Base-by-base conservation (phyloP, 2,888 invertebrate genomes). In the Drosophila parthenogenetica region DNA sequence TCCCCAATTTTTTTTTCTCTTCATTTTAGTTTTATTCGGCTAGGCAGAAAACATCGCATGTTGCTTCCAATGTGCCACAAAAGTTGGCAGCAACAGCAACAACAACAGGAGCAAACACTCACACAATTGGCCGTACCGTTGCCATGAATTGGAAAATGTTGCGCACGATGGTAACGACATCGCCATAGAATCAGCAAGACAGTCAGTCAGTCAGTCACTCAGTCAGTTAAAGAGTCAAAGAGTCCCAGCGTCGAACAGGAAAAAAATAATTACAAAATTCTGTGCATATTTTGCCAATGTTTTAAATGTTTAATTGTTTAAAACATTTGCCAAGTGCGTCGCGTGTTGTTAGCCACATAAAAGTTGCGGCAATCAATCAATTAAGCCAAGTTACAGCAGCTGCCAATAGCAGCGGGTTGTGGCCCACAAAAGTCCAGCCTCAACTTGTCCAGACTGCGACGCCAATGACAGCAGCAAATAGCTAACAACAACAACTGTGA, bases 21-120 rank as follows among this genome's bases (percentile, higher is more conserved):
- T 39, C 32, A 22, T 40, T 35, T 60, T 45, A 45, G 35, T 39
- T 49, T 58, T 48, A 19, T 40, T 63, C 49, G 50, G 70, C 54
- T 22, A 55, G 53, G 19, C 58, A 42, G 49, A 63, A 74, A 77
- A 79, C 73, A 71, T 67, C 73, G 82, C 76, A 70, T 74, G 76
- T 60, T 69, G 65, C 79, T 85, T 84, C 84, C 84, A 85, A 86
- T 85, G 84, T 85, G 83, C 84, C 86, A 88, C 74, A 80, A 82
- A 85, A 63, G 60, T 48, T 58, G 71, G 64, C 55, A 73, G 60
- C 61, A 65, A 29, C 58, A 73, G 48, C 43, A 49, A 16, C 48
- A 61, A 43, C 50, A 51, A 17, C 57, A 67, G n/a, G 61, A 57
- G n/a, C 57, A n/a, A 68, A 42, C 58, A 46, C 39, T 16, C 13